phyloP scores from a whole-genome alignment of 2,797 vertebrate genomes.

The Acrossocheilus fasciatus region DNA sequence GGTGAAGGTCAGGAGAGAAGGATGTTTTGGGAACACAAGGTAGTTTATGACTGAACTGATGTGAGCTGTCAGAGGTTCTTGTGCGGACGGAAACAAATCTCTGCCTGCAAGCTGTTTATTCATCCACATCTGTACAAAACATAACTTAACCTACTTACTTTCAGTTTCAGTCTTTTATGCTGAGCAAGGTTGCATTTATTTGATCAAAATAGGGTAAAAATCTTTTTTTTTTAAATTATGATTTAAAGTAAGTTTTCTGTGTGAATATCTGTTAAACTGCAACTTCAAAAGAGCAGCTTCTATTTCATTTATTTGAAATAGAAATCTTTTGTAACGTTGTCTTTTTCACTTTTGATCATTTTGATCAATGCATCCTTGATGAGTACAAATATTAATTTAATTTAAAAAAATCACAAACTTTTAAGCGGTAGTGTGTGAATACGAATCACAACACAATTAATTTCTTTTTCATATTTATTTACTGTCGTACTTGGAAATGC shows the following conservation, averaged over 20 bases:
- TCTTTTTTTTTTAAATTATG: not conserved
- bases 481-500: not conserved
- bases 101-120: not conserved
- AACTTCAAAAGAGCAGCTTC: not conserved
- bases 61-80: not conserved
- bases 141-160: not conserved
- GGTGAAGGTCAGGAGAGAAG: not conserved
- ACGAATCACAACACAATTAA: not conserved
- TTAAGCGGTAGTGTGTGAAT: not conserved
- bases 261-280: not conserved
- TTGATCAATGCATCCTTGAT: not conserved
- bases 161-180: not conserved
- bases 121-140: not conserved
- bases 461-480: not conserved
- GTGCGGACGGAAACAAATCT: not conserved
- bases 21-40: not conserved
- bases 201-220: not conserved
- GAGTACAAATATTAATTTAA: not conserved
- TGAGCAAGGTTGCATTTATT: not conserved
- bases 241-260: not conserved
- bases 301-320: not conserved
- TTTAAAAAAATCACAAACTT: not conserved
- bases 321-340: not conserved
- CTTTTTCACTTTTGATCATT: not conserved
- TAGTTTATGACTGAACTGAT: not conserved